Evolutionary conservation across 1,140 invertebrate species (phyloP), one percentile per base, ranked within the genome.

Genomic region (Temnothorax nylanderi): DNA sequence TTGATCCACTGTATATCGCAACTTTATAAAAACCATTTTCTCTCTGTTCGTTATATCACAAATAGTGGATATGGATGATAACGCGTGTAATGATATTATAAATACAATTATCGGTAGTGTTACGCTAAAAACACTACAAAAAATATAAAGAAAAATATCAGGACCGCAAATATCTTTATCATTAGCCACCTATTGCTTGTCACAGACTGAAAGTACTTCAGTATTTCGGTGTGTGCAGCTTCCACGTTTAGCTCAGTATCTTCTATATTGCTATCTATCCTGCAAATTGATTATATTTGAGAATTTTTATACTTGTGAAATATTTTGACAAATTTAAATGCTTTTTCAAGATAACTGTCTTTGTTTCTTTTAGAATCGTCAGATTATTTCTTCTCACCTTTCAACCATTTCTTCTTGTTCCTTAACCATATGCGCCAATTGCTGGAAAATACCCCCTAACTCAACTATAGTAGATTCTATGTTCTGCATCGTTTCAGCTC

Each of bases 381-480:
- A 54, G 5, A 26, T 37, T 1, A 26, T 86, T 11, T 82, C 60
- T 71, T 75, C 34, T 89, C 94, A 98, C 97, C 97, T 97, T 91
- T 99, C 98, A 26, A 99, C 99, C 95, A 99, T 98, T 96, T 99
- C 99, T 95, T 99, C 99, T 95, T 99, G 99, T 95, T 99, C 99
- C 94, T 99, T 99, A 34, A 99, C 99, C 98, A 99, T 99, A 93
- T 98, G 98, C 26, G 99, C 99, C 88, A 99, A 95, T 94, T 99
- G 99, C 93, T 98, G 98, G 94, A 99, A 99, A 94, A 99, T 99
- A 60, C 98, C 98, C 7, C 99, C 99, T n/a, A 99, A 95, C 96
- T 99, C 99, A 18, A 99, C 98, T 93, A 99, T 99, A 44, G 99
- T 99, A 13, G 98, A 98, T 95, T 99, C 99, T 93, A 99, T 99